Evolutionary conservation across 2,888 invertebrate genomes (phyloP).

Genomic region (Patella pellucida): DNA sequence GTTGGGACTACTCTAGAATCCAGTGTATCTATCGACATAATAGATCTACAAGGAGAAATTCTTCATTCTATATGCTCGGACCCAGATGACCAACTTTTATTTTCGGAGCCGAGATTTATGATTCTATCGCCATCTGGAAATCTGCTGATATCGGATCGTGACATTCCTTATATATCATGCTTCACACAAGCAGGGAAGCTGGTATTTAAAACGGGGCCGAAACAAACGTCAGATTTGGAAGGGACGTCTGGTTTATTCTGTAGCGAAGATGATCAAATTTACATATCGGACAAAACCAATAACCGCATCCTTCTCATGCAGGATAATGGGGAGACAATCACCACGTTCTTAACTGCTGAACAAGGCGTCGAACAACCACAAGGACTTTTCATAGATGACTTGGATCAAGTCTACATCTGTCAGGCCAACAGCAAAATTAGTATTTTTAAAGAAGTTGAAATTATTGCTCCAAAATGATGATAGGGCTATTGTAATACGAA

Average conservation of each 20-base stretch:
- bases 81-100: neutral
- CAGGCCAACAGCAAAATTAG: neutral
- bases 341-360: neutral
- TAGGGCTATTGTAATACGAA: too few relatives aligned
- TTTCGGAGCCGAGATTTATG: neutral
- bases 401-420: neutral
- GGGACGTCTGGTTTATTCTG: neutral
- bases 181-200: slow-evolving; percentile 3
- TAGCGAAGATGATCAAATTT: neutral
- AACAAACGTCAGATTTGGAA: neutral
- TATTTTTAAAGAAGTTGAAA: slow-evolving; percentile 7
- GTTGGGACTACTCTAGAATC: neutral
- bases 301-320: neutral
- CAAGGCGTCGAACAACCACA: neutral
- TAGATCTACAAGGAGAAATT: slow-evolving; percentile 1
- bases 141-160: neutral
- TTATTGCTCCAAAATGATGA: neutral
- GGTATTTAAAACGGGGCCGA: neutral
- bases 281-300: neutral
- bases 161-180: neutral
- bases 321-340: neutral
- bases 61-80: neutral
- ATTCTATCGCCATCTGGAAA: neutral
- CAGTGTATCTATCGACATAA: neutral
- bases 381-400: neutral